Evolutionary conservation across 2,797 vertebrate species (phyloP).

Genomic region (Oryzias sinensis): DNA sequence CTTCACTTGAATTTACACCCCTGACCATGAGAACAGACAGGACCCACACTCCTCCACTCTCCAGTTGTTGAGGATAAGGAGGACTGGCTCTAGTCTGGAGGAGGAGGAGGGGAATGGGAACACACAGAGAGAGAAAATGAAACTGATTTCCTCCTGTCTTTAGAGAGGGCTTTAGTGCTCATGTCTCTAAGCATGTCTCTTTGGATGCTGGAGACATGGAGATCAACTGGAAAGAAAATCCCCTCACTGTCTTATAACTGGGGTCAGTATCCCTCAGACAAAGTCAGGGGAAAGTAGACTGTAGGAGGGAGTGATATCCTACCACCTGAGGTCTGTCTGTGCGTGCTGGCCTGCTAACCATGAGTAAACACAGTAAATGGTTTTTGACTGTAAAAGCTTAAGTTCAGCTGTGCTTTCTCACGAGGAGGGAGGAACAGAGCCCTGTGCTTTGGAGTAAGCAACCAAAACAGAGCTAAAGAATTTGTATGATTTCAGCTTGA

Average conservation of each 20-base stretch:
- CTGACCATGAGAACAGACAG: constrained; percentile 85
- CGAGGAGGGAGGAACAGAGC: constrained; percentile 47
- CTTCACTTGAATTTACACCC: constrained; percentile 90
- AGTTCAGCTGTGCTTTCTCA: constrained; percentile 61
- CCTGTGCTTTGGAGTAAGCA: constrained; percentile 1
- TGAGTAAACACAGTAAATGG: constrained; percentile 67
- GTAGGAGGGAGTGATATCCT: constrained; percentile 32
- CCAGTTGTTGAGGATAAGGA: constrained; percentile 62
- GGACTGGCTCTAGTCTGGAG: constrained; percentile 25
- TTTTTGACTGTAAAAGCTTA: constrained; percentile 62
- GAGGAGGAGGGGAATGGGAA: constrained; percentile 51
- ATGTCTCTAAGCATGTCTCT: constrained; percentile 26
- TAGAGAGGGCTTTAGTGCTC: constrained; percentile 38
- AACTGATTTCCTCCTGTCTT: constrained; percentile 61
- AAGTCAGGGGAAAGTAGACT: constrained; percentile 24
- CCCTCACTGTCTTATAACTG: constrained; percentile 57
- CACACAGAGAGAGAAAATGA: constrained; percentile 65
- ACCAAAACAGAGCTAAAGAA: constrained; percentile 11
- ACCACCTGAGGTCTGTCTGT: constrained; percentile 62
- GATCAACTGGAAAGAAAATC: constrained; percentile 29
- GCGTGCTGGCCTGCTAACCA: constrained; percentile 56
- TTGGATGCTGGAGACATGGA: constrained; percentile 40
- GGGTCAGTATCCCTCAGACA: constrained; percentile 65
- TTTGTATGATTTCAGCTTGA: constrained; percentile 22
- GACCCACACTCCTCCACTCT: constrained; percentile 79